phyloP scores from a whole-genome alignment of 92 coral and sea anemone species.

The Diadumene lineata region DNA sequence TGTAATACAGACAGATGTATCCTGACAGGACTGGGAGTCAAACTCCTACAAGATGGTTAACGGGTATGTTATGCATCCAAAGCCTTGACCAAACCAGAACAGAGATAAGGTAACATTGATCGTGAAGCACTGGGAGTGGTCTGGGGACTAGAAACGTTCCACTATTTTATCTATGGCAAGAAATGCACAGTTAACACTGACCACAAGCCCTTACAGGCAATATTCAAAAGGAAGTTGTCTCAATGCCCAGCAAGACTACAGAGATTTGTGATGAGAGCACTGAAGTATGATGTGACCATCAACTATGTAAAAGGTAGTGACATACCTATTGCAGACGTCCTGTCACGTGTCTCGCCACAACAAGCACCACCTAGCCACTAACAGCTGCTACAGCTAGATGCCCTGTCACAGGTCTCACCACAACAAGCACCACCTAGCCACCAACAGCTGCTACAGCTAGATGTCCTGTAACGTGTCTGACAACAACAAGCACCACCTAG shows the following conservation, averaged over 20 bases:
- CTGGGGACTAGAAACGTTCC: slow-evolving; percentile 51
- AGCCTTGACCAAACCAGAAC: slow-evolving; percentile 37
- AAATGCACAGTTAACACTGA: slow-evolving; percentile 46
- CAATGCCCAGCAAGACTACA: slow-evolving; percentile 50
- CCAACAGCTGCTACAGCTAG: no score
- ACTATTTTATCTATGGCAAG: slow-evolving; percentile 53
- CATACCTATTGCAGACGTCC: slow-evolving; percentile 41
- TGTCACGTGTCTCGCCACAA: slow-evolving; percentile 46
- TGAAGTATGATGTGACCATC: slow-evolving; percentile 46
- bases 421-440: no score
- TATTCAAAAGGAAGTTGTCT: slow-evolving; percentile 48
- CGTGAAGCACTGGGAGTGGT: slow-evolving; percentile 52
- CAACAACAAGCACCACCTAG: no score
- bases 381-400: no score
- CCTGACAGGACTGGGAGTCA: slow-evolving; percentile 42
- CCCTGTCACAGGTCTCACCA: no score
- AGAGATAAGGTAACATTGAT: slow-evolving; percentile 58
- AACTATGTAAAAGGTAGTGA: slow-evolving; percentile 42
- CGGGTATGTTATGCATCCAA: slow-evolving; percentile 44
- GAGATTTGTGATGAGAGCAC: slow-evolving; percentile 47
- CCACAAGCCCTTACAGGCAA: slow-evolving; percentile 24
- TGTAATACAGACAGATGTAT: background rate
- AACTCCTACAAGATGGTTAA: slow-evolving; percentile 26
- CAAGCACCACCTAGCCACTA: slow-evolving; percentile 7
- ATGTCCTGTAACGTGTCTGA: no score